Conservation (phyloP, 35 echinoderm and acorn worm species). For the Ophiothrix spiculata region DNA sequence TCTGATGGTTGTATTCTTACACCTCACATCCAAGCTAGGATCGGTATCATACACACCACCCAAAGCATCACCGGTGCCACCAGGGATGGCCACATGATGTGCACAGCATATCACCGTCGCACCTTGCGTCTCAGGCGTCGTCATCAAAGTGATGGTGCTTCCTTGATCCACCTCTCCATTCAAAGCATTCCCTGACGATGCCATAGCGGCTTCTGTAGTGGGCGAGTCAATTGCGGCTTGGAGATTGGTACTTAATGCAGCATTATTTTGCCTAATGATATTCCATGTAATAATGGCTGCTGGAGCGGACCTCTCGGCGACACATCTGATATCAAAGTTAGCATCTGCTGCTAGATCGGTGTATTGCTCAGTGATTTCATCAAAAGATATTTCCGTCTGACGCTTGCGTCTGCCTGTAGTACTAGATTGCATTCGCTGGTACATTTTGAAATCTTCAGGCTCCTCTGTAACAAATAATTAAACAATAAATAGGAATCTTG, state of each 20-base stretch:
- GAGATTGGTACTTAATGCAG: background rate
- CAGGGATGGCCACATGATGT: background rate
- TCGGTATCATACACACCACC: background rate
- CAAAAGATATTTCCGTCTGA: too few relatives aligned
- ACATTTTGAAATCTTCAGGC: background rate
- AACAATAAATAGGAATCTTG: too few relatives aligned
- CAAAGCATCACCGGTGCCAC: background rate
- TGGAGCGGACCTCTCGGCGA: background rate
- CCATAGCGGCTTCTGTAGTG: background rate
- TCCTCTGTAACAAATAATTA: background rate
- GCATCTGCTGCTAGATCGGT: background rate
- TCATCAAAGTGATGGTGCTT: background rate
- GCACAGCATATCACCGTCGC: background rate
- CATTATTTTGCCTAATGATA: background rate
- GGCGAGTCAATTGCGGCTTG: background rate
- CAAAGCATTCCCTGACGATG: background rate
- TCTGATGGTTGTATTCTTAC: background rate
- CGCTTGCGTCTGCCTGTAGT: background rate
- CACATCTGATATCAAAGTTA: background rate
- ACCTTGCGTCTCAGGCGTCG: background rate
- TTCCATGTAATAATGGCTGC: background rate
- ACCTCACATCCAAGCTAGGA: background rate
- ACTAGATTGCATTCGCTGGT: background rate
- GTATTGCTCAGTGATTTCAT: background rate
- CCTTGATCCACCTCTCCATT: background rate